Evolutionary conservation across 2,888 invertebrate genomes (phyloP).

Genomic region (Harpalus rufipes): DNA sequence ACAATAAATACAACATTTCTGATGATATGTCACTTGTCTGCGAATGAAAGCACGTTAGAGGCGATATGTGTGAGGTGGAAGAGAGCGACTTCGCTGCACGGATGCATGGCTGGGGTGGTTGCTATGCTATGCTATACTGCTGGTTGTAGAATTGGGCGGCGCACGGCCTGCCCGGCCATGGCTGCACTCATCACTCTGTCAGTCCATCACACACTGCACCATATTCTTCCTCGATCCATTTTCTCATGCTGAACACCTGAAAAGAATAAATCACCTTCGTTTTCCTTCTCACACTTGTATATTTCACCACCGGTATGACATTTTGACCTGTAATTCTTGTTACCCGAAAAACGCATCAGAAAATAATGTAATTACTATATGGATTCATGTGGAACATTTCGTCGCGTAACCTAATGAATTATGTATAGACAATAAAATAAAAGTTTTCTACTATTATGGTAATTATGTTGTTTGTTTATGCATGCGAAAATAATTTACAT

Average conservation of each 20-base stretch:
- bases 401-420: background rate
- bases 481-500: slow-evolving; percentile 19
- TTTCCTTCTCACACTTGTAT: background rate
- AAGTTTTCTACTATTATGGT: slow-evolving; percentile 19
- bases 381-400: background rate
- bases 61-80: slow-evolving; percentile 56
- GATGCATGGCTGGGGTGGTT: background rate
- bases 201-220: slow-evolving; percentile 36
- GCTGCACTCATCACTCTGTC: slow-evolving; percentile 49
- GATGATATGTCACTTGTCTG: slow-evolving; percentile 52
- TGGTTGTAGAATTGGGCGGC: background rate
- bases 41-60: slow-evolving; percentile 33
- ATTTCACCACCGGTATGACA: slow-evolving; percentile 37
- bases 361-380: slow-evolving; percentile 7
- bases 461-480: slow-evolving; percentile 39
- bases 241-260: slow-evolving; percentile 38
- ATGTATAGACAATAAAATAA: slow-evolving; percentile 18
- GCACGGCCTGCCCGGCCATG: slow-evolving; percentile 48
- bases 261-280: slow-evolving; percentile 27
- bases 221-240: background rate
- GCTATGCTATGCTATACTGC: background rate
- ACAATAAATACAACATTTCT: slow-evolving; percentile 49
- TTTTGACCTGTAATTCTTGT: slow-evolving; percentile 34
- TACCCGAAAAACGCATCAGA: background rate
- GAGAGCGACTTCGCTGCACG: slow-evolving; percentile 44